Base-by-base conservation (phyloP, 2,113 vertebrate genomes). In the Dipodomys stephensi region DNA sequence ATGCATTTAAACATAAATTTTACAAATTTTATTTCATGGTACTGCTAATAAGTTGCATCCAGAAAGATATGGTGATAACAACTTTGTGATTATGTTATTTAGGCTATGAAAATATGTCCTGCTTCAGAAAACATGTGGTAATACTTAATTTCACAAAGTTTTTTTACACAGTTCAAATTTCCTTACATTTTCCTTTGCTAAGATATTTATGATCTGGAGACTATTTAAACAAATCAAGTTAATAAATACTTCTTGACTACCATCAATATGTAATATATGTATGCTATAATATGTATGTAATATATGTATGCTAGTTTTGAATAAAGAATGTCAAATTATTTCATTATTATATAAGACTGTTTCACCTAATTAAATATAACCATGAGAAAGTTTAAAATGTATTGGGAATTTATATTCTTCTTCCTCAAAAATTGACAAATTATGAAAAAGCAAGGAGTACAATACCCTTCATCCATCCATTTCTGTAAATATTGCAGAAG, bases 401-500 rank as follows among this genome's bases (percentile, higher is more conserved):
- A 18, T 77, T 15, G 11, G 3, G 57, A 82, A 77, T 94, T 65
- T 88, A 60, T 35, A 79, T 39, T 93, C 16, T 79, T 74, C 16
- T 84, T 87, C 39, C 67, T 81, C 44, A 69, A 32, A 85, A 87
- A 90, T 3, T 91, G 57, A 65, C n/a, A 88, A 77, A 94, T 39
- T 57, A 60, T 85, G 92, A 87, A 44, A 84, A 90, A 92, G 35
- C 13, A 87, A 87, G 87, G 78, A 77, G 16, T 16, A 92, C 49
- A 78, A 15, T 79, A 64, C 72, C 18, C 27, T 44, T 6, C 25
- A 92, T 69, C 84, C 62, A 73, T 28, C 23, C 46, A 28, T 30
- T 69, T 79, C 60, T 80, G 32, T 92, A 94, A 93, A 87, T 88
- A 93, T 65, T 49, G 19, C n/a, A 87, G 74, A 88, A 88, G 53